Conservation (phyloP, 2,113 vertebrate genomes). For the Burhinus bistriatus region DNA sequence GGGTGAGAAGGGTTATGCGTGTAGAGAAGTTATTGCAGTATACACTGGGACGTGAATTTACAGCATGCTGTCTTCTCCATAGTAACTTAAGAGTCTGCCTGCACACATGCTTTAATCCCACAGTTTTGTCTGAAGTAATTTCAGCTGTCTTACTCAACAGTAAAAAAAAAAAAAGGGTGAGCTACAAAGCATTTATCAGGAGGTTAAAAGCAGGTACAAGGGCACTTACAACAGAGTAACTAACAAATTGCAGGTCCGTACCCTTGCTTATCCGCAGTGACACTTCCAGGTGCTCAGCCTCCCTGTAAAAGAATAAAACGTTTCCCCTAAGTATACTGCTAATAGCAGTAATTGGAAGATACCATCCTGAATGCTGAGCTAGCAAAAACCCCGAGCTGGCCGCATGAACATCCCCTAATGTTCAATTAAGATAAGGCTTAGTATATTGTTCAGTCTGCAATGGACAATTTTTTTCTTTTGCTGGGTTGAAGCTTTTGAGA, state of each 20-base stretch:
- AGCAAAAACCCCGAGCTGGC: not conserved
- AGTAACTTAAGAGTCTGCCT: not conserved
- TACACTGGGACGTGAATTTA: not conserved
- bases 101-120: not conserved
- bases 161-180: not conserved
- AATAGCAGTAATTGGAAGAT: slow-evolving; percentile 46
- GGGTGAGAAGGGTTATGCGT: not conserved
- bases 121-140: not conserved
- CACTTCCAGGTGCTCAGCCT: slow-evolving; percentile 1
- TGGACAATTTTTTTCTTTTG: not conserved
- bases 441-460: slow-evolving; percentile 11
- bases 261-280: not conserved
- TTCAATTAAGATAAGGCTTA: slow-evolving; percentile 58
- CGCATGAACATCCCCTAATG: slow-evolving; percentile 27
- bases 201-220: slow-evolving; percentile 22
- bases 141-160: not conserved
- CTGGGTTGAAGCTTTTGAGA: slow-evolving; percentile 4
- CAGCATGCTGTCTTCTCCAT: not conserved
- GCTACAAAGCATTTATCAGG: not conserved
- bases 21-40: not conserved
- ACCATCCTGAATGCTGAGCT: slow-evolving; percentile 35
- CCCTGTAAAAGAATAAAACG: not conserved
- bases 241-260: not conserved
- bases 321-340: not conserved
- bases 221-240: not conserved